phyloP scores from a whole-genome alignment of 30 jellyfish, hydroid and myxozoan species.

The Sanderia malayensis region DNA sequence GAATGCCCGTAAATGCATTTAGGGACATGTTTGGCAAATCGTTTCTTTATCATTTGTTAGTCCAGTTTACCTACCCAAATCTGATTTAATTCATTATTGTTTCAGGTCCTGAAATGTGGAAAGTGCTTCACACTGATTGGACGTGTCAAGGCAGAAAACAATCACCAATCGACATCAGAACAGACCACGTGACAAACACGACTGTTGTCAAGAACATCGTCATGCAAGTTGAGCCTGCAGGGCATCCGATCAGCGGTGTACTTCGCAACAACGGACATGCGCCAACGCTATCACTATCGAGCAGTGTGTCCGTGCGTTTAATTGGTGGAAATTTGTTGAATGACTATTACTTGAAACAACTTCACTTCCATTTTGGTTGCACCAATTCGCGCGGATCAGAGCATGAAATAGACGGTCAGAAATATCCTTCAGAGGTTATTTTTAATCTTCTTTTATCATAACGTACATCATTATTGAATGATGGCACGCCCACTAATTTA shows the following conservation, averaged over 20 bases:
- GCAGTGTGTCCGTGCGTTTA: constrained; percentile 65
- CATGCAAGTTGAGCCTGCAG: constrained; percentile 72
- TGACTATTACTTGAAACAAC: constrained; percentile 82
- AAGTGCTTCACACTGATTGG: constrained; percentile 83
- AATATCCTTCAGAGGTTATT: constrained; percentile 90
- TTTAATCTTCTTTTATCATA: too few relatives aligned
- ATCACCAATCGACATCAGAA: constrained; percentile 85
- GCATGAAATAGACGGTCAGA: constrained; percentile 81
- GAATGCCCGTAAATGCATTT: too few relatives aligned
- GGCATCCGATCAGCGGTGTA: constrained; percentile 74
- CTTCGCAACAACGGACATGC: constrained; percentile 96
- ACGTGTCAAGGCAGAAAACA: constrained; percentile 92
- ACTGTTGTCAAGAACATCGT: constrained; percentile 56
- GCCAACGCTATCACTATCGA: constrained; percentile 79
- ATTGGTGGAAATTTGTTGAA: constrained; percentile 79
- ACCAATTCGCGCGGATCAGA: constrained; percentile 80
- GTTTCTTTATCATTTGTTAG: neutral
- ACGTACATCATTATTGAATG: too few relatives aligned
- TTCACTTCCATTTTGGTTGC: constrained; percentile 96
- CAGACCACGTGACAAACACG: constrained; percentile 55
- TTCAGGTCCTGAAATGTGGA: constrained; percentile 97
- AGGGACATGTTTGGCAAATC: neutral
- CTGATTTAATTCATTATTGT: too few relatives aligned
- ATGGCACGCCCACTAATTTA: too few relatives aligned
- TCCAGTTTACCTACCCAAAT: too few relatives aligned